These are phyloP conservation scores for Torymus aiolomorphi DNA, from an alignment of 2,888 invertebrate species.

Conservation along the genomic window DNA sequence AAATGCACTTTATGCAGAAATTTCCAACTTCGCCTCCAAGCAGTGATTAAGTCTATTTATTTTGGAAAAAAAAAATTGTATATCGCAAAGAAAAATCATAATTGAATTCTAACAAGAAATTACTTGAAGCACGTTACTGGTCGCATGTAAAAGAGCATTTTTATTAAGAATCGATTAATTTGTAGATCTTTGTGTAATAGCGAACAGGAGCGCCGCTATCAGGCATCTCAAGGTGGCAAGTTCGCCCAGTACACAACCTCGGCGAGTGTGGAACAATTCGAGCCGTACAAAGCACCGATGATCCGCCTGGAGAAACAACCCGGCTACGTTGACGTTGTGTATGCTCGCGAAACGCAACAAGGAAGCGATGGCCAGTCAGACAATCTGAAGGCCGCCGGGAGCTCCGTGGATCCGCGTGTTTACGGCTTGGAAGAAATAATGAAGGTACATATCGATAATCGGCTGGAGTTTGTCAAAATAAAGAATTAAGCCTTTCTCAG, in stretches of 20 bases:
- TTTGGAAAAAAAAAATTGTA: too few relatives aligned
- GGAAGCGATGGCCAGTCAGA: constrained; percentile 63
- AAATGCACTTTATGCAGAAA: too few relatives aligned
- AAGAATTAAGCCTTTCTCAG: too few relatives aligned
- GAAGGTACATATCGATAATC: constrained; percentile 23
- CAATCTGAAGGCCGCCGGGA: constrained; percentile 63
- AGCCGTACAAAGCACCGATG: constrained; percentile 10
- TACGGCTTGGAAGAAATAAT: constrained; percentile 61
- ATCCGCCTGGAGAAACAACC: constrained; percentile 60
- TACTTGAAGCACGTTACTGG: too few relatives aligned
- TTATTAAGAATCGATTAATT: background rate
- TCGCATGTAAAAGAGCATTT: background rate
- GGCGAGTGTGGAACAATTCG: constrained; percentile 12
- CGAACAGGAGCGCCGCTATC: background rate
- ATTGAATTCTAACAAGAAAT: too few relatives aligned
- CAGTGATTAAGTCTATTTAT: too few relatives aligned
- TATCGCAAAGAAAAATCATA: too few relatives aligned
- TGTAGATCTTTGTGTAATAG: constrained; percentile 16
- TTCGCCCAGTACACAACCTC: constrained; percentile 4
- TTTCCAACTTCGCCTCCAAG: too few relatives aligned
- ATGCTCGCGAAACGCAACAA: constrained; percentile 62
- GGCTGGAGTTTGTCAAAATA: too few relatives aligned
- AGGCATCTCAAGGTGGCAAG: background rate
- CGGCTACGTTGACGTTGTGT: constrained; percentile 71
- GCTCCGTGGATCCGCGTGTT: constrained; percentile 59